phyloP scores from a whole-genome alignment of 2,113 vertebrate genomes.

The Prunella fulvescens region DNA sequence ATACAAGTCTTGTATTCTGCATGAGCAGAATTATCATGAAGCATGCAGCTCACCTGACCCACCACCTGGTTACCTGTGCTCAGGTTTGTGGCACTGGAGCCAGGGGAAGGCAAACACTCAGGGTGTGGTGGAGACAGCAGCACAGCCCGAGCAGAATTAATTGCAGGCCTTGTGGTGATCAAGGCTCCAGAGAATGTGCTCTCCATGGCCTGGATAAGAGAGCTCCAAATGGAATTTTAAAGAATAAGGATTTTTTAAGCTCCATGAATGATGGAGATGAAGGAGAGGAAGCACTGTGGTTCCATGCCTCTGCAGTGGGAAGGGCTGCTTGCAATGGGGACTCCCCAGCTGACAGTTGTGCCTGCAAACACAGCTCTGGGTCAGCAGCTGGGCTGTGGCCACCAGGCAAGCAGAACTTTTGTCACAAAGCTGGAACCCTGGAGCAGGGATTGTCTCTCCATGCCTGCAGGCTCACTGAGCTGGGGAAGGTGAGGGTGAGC shows the following conservation, averaged over 20 bases:
- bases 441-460: fast-evolving
- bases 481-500: not conserved
- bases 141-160: not conserved
- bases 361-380: not conserved
- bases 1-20: not conserved
- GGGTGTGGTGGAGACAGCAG: not conserved
- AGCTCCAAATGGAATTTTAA: not conserved
- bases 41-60: not conserved
- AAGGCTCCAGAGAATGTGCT: not conserved
- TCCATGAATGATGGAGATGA: not conserved
- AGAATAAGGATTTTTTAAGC: not conserved
- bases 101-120: not conserved
- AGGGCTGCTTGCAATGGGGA: not conserved
- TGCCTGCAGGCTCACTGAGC: not conserved
- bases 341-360: not conserved
- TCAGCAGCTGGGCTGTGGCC: not conserved
- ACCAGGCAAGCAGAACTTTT: not conserved
- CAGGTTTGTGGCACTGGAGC: not conserved
- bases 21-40: fast-evolving
- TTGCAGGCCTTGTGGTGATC: not conserved
- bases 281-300: fast-evolving
- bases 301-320: not conserved
- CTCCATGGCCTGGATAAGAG: not conserved
- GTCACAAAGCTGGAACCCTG: not conserved
- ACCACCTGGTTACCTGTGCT: not conserved